Evolutionary conservation across 1,140 invertebrate genomes (phyloP).

Genomic region (Cardiocondyla obscurior): DNA sequence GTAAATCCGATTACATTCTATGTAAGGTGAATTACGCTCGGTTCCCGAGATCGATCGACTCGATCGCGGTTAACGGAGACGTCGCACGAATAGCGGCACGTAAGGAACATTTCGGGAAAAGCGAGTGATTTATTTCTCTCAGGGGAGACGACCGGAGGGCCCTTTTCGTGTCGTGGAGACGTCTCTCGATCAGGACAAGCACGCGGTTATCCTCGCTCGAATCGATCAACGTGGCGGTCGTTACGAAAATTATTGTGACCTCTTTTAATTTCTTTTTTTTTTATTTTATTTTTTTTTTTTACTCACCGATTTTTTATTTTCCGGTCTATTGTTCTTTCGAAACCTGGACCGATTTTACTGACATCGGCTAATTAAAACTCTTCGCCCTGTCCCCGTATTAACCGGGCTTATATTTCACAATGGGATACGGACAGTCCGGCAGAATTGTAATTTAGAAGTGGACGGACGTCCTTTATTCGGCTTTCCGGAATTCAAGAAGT

Average conservation of each 20-base stretch:
- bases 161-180: neutral
- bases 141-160: neutral
- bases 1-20: neutral
- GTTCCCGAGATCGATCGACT: neutral
- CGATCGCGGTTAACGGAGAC: neutral
- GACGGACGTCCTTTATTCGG: neutral
- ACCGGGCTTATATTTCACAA: neutral
- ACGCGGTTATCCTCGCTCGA: neutral
- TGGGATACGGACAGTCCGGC: neutral
- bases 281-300: constrained; percentile 20
- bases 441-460: neutral
- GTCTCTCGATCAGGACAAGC: neutral
- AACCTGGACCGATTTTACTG: neutral
- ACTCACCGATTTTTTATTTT: constrained; percentile 15
- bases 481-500: neutral
- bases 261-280: constrained; percentile 11
- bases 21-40: neutral
- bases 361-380: constrained; percentile 32
- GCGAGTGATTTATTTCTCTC: constrained; percentile 23
- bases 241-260: neutral
- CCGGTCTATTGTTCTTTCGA: neutral
- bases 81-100: neutral
- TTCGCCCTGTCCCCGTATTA: neutral
- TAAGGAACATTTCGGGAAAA: neutral
- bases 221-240: neutral